These are phyloP conservation scores for Fundulus diaphanus DNA, from an alignment of 2,797 vertebrate genomes.

Conservation along the genomic window DNA sequence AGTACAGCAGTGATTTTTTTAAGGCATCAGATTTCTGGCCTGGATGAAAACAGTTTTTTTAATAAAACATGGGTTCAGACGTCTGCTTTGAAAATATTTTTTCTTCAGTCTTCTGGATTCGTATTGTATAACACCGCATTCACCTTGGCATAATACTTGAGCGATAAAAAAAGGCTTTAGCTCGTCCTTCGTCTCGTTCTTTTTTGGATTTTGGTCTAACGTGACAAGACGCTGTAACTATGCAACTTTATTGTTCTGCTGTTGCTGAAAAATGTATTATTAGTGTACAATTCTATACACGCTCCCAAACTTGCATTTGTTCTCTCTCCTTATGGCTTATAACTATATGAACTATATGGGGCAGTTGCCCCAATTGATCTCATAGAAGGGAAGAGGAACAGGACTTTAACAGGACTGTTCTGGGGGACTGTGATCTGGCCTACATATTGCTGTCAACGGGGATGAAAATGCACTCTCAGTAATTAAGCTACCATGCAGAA, in stretches of 20 bases:
- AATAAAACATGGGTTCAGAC: background rate
- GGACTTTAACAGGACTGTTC: background rate
- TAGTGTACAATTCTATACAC: background rate
- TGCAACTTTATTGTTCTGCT: background rate
- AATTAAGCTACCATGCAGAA: conserved; percentile 1
- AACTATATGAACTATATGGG: no score
- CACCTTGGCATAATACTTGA: background rate
- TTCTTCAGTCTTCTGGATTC: background rate
- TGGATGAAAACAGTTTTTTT: background rate
- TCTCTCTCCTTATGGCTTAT: background rate
- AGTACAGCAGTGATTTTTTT: background rate
- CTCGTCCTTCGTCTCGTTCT: background rate
- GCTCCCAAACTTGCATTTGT: background rate
- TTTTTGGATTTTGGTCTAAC: background rate
- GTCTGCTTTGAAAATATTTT: background rate
- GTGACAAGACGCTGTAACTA: background rate
- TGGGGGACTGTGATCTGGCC: background rate
- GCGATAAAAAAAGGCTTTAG: background rate
- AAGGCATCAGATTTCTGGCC: background rate
- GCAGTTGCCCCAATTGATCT: background rate
- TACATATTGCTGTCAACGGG: background rate
- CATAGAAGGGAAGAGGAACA: background rate
- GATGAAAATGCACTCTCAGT: background rate
- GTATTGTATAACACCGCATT: background rate
- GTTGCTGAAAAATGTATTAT: background rate